Conservation (phyloP, 2,888 invertebrate species). For the Apodemia hepburni region DNA sequence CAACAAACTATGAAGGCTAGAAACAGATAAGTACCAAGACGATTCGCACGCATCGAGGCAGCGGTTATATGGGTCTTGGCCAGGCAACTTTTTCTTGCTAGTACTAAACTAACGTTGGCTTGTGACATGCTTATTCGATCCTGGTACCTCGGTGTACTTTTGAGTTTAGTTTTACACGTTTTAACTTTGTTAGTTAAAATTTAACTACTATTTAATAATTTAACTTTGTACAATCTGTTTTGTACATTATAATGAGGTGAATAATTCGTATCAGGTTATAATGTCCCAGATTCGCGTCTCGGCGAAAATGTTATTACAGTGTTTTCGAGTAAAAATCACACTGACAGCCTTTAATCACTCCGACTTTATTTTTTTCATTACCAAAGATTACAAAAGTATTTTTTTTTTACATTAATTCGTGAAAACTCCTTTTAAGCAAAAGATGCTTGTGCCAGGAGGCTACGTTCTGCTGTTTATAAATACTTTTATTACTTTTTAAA, state of each 20-base stretch:
- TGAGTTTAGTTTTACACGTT: constrained; percentile 8
- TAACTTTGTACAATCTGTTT: not conserved
- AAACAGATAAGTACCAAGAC: constrained; percentile 58
- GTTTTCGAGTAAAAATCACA: no score
- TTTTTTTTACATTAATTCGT: no score
- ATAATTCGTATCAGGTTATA: not conserved
- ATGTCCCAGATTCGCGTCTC: not conserved
- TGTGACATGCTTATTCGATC: constrained; percentile 59
- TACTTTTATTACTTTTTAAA: no score
- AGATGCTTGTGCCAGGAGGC: no score
- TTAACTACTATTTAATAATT: not conserved
- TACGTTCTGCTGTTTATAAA: no score
- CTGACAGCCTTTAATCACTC: no score
- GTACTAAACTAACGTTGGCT: constrained; percentile 54
- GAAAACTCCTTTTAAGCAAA: no score
- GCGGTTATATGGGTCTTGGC: constrained; percentile 76
- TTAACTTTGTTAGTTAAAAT: constrained; percentile 14
- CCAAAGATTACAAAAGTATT: no score
- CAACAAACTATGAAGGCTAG: constrained; percentile 39
- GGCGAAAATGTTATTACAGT: no score
- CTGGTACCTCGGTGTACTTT: constrained; percentile 41
- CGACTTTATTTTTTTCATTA: no score
- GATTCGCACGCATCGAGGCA: constrained; percentile 45
- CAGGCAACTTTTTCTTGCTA: constrained; percentile 77
- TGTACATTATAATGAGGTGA: not conserved